Percentiles rank a stretch among this genome's conserved stretches.
Conservation (phyloP, 2,888 invertebrate genomes). For the Andrena hattorfiana region DNA sequence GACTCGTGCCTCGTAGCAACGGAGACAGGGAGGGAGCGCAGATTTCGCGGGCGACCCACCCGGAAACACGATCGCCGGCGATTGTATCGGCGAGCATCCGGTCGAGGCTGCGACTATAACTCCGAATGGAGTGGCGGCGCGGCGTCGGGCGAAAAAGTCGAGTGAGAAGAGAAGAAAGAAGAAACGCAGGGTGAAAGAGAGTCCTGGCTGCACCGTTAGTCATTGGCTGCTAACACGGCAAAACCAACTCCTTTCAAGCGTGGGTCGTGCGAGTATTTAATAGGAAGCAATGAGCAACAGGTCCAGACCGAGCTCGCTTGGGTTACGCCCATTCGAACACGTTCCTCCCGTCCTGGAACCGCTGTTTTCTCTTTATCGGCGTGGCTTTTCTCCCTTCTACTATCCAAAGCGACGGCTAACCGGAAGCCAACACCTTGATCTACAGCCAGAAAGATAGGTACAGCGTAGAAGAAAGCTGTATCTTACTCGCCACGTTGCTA, state of each 20-base stretch:
- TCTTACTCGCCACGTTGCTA: no score
- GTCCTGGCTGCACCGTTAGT: conserved; percentile 58
- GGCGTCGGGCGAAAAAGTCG: conserved; percentile 1
- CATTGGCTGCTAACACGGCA: conserved; percentile 71
- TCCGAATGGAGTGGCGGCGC: conserved; percentile 19
- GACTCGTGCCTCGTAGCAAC: background rate
- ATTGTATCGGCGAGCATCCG: conserved; percentile 36
- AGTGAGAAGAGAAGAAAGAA: conserved; percentile 31
- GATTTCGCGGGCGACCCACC: conserved; percentile 29
- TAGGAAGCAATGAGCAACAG: conserved; percentile 80
- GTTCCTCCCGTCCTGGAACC: conserved; percentile 58
- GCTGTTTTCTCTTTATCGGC: conserved; percentile 70
- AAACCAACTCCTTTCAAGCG: conserved; percentile 74
- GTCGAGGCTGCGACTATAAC: conserved; percentile 6
- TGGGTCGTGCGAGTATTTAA: conserved; percentile 75
- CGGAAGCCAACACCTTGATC: conserved; percentile 46
- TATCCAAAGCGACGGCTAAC: conserved; percentile 18
- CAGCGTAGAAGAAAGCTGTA: background rate
- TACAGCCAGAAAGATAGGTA: background rate
- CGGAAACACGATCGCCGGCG: conserved; percentile 21
- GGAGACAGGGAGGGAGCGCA: background rate
- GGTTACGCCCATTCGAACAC: conserved; percentile 76
- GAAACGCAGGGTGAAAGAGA: conserved; percentile 57
- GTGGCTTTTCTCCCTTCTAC: conserved; percentile 69
- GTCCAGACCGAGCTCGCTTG: conserved; percentile 72